Evolutionary conservation across 2,888 invertebrate genomes (phyloP).

Genomic region (Cosmia pyralina): DNA sequence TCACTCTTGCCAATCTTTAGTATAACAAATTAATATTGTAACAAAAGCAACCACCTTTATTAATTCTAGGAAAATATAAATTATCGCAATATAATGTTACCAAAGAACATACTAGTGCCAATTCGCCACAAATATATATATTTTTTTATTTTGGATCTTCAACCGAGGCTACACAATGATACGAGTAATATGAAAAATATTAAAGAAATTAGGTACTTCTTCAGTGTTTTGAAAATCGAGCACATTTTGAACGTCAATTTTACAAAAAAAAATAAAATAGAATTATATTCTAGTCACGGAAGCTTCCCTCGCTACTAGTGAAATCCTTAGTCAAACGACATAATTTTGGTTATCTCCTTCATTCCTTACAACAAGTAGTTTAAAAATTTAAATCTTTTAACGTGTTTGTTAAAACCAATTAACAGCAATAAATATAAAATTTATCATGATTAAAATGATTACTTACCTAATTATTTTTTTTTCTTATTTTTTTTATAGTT

Average conservation of each 20-base stretch:
- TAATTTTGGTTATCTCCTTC: neutral
- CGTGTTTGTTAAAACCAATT: neutral
- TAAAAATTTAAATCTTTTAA: neutral
- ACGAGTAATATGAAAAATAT: no score
- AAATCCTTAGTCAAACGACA: neutral
- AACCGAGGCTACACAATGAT: no score
- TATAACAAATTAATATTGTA: no score
- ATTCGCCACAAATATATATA: neutral
- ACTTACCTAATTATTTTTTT: neutral
- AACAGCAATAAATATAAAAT: neutral
- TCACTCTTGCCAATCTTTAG: neutral
- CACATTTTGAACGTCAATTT: no score
- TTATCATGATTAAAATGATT: no score
- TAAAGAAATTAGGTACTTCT: no score
- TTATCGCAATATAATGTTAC: neutral
- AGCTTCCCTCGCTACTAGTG: neutral
- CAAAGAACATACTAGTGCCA: neutral
- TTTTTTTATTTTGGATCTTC: no score
- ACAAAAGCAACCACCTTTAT: neutral
- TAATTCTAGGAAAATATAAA: neutral
- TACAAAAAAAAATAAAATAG: no score
- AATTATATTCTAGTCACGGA: no score
- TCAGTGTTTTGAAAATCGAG: slow-evolving; percentile 1
- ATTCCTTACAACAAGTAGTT: no score
- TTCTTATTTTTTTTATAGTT: neutral